Percentiles rank a stretch among this genome's conserved stretches.
These are phyloP conservation scores for Lepisosteus oculatus DNA, from an alignment of 2,113 vertebrate species.

Conservation along the genomic window DNA sequence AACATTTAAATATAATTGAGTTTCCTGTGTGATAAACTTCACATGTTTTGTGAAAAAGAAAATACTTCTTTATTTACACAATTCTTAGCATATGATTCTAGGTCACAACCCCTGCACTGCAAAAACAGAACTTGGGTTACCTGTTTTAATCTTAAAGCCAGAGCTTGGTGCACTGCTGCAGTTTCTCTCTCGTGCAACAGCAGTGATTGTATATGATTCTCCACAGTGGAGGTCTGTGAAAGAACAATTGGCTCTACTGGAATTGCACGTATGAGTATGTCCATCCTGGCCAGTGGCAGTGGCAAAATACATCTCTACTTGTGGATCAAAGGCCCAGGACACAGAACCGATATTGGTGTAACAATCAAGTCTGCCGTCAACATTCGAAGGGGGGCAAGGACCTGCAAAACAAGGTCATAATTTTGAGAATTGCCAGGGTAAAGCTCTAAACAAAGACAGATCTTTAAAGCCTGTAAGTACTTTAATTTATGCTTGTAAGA, in stretches of 20 bases:
- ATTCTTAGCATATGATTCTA: no score
- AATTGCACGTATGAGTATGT: constrained; percentile 43
- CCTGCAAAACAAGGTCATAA: constrained; percentile 34
- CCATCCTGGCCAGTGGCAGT: constrained; percentile 9
- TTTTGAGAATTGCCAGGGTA: no score
- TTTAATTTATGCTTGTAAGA: no score
- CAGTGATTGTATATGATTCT: constrained; percentile 35
- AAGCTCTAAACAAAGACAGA: no score
- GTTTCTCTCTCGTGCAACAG: constrained; percentile 50
- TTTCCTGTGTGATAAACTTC: no score
- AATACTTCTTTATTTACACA: no score
- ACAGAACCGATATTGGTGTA: constrained; percentile 47
- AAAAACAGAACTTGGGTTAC: constrained; percentile 27
- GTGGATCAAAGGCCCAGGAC: constrained; percentile 43
- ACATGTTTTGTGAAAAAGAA: no score
- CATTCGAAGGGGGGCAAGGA: constrained; percentile 55
- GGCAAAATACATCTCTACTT: constrained; percentile 50
- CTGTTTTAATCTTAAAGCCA: constrained; percentile 48
- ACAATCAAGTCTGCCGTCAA: constrained; percentile 49
- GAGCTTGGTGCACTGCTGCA: constrained; percentile 54
- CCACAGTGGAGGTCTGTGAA: constrained; percentile 55
- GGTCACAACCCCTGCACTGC: no score
- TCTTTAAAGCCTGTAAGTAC: no score
- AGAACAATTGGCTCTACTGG: constrained; percentile 46
- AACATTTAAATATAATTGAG: no score